Percentiles rank a stretch among this genome's conserved stretches.
phyloP scores from a whole-genome alignment of 2,888 invertebrate genomes.

The Athalia cordata region DNA sequence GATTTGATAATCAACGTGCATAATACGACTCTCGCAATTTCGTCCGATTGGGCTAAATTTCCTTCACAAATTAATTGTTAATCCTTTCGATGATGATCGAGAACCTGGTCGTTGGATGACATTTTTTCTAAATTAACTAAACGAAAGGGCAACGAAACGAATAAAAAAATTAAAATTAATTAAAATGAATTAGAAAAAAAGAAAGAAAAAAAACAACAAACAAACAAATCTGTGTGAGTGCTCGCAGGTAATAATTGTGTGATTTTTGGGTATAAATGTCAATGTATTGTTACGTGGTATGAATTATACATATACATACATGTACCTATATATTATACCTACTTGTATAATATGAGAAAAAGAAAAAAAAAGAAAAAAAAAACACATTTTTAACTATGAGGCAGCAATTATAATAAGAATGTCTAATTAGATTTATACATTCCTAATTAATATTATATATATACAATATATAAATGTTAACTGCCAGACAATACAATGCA shows the following conservation, averaged over 20 bases:
- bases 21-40: no score
- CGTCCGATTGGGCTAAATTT: not conserved
- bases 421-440: constrained; percentile 34
- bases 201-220: not conserved
- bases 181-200: not conserved
- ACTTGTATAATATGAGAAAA: not conserved
- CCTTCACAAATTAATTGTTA: not conserved
- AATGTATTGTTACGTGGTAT: constrained; percentile 23
- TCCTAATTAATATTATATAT: constrained; percentile 20
- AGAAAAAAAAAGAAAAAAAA: not conserved
- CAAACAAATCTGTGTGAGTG: not conserved
- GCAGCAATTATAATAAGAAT: constrained; percentile 29
- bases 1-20: no score
- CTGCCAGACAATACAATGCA: constrained; percentile 34
- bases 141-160: not conserved
- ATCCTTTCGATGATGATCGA: no score
- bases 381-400: not conserved
- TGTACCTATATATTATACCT: not conserved
- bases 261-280: constrained; percentile 26
- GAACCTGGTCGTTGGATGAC: no score
- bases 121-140: not conserved
- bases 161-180: not conserved
- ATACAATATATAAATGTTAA: constrained; percentile 19
- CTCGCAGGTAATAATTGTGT: constrained; percentile 10
- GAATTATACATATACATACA: not conserved